Evolutionary conservation across 1,140 invertebrate genomes (phyloP).

Genomic region (Parasteatoda tepidariorum): DNA sequence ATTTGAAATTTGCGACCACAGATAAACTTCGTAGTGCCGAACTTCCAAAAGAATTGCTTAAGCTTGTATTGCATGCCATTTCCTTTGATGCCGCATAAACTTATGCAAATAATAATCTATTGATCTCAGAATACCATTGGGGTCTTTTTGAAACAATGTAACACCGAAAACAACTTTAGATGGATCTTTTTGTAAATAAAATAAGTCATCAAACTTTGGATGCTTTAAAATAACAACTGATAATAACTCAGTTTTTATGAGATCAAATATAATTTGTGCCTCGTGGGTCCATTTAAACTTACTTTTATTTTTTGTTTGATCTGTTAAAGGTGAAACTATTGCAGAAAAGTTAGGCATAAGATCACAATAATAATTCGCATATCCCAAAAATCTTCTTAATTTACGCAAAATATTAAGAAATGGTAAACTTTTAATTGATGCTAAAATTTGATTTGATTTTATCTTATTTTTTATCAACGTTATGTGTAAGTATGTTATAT

Average conservation of each 20-base stretch:
- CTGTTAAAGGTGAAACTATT: neutral
- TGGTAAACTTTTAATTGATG: conserved; percentile 25
- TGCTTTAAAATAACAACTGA: neutral
- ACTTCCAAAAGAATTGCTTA: neutral
- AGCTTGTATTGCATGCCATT: neutral
- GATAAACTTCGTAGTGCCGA: neutral
- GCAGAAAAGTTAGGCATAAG: conserved; percentile 22
- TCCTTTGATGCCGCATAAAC: no score
- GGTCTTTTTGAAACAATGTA: neutral
- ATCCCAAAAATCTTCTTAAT: conserved; percentile 48
- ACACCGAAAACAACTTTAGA: neutral
- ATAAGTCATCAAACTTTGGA: neutral
- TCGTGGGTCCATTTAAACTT: neutral
- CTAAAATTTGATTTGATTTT: conserved; percentile 2
- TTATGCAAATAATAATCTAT: neutral
- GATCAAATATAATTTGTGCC: neutral
- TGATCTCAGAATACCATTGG: neutral
- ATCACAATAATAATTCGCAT: conserved; percentile 36
- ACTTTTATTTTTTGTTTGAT: conserved; percentile 6
- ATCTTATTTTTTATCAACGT: neutral
- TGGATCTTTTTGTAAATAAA: neutral
- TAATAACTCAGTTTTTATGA: neutral
- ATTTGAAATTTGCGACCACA: neutral
- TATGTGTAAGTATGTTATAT: neutral
- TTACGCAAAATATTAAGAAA: conserved; percentile 15